These are phyloP conservation scores for Centropristis striata DNA, from an alignment of 2,113 vertebrate genomes.

Conservation along the genomic window DNA sequence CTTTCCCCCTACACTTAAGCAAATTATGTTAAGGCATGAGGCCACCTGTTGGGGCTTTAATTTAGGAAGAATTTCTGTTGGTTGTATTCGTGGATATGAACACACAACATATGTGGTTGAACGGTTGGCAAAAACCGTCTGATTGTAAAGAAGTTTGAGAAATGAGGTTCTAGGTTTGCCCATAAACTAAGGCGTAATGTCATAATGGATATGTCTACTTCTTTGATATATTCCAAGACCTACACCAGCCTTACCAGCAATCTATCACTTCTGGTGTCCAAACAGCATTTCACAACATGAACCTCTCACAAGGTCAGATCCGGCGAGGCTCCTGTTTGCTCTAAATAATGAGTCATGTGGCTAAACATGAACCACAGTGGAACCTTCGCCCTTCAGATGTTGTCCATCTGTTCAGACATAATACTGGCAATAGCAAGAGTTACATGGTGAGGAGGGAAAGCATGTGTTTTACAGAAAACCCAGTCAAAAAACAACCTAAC, in stretches of 20 bases:
- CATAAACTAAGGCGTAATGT: no score
- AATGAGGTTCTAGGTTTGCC: no score
- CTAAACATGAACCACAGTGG: not conserved
- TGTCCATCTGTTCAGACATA: constrained; percentile 47
- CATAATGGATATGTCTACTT: no score
- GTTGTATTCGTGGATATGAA: no score
- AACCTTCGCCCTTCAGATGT: constrained; percentile 26
- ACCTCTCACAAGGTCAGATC: constrained; percentile 8
- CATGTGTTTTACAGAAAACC: not conserved
- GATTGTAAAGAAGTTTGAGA: no score
- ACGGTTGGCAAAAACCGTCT: no score
- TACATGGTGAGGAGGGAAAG: not conserved
- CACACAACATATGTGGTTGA: no score
- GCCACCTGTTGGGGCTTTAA: no score
- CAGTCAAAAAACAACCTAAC: not conserved
- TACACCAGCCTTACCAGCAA: not conserved
- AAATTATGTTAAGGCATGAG: no score
- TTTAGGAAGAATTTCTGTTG: no score
- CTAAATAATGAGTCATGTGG: constrained; percentile 44
- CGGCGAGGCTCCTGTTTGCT: not conserved
- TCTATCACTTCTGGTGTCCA: constrained; percentile 33
- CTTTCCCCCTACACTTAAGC: no score
- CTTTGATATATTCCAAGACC: no score
- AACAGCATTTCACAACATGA: constrained; percentile 36
- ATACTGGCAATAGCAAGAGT: constrained; percentile 19